Conservation (phyloP, 2,113 vertebrate species). For the Etheostoma cragini region DNA sequence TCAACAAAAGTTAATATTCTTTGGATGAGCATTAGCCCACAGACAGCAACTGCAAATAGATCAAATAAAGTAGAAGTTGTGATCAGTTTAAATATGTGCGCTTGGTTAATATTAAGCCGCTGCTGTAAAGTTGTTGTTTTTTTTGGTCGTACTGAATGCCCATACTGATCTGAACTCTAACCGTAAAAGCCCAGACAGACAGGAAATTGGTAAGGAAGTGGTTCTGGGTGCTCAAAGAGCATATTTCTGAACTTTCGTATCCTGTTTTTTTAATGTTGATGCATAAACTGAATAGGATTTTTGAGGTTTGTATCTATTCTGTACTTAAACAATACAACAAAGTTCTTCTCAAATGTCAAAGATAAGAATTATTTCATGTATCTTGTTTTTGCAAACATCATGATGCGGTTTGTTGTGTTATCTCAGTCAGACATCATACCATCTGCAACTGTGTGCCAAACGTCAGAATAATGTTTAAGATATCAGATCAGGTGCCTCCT, state of each 20-base stretch:
- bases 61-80: constrained; percentile 17
- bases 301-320: not conserved
- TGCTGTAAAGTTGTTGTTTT: not conserved
- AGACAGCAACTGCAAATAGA: constrained; percentile 18
- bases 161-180: constrained; percentile 68
- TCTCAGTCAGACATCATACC: not conserved
- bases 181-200: constrained; percentile 76
- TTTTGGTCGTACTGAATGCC: constrained; percentile 27
- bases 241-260: constrained; percentile 69
- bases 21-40: not conserved
- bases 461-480: not conserved
- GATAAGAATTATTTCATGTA: not conserved
- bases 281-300: constrained; percentile 15
- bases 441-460: not conserved
- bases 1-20: not conserved
- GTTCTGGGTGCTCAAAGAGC: constrained; percentile 56
- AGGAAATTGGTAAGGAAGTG: constrained; percentile 80
- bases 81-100: not conserved
- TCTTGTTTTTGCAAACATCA: not conserved
- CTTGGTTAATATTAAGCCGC: not conserved
- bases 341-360: not conserved
- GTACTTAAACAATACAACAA: constrained; percentile 6
- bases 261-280: constrained; percentile 69
- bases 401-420: not conserved
- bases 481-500: constrained; percentile 3